These are phyloP conservation scores for Drosophila nikananu DNA, from an alignment of 1,140 invertebrate species.

Conservation along the genomic window DNA sequence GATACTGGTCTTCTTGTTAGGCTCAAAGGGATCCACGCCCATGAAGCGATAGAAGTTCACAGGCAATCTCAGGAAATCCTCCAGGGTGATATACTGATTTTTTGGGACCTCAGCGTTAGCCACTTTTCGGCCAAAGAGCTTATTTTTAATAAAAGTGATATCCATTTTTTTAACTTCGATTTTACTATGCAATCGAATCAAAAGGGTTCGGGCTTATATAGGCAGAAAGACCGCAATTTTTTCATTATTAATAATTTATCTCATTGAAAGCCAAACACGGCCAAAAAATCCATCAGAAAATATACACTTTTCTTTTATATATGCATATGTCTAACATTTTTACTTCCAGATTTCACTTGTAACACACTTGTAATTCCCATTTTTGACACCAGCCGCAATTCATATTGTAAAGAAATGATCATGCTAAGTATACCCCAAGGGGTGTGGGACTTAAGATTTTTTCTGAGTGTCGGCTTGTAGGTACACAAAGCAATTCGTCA, in stretches of 20 bases:
- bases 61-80: conserved; percentile 49
- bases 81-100: background rate
- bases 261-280: background rate
- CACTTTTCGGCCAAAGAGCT: background rate
- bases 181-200: too few relatives aligned
- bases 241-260: conserved; percentile 1
- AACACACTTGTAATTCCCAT: background rate
- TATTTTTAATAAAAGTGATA: conserved; percentile 1
- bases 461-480: background rate
- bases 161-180: background rate
- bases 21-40: conserved; percentile 35
- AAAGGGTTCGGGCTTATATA: conserved; percentile 1
- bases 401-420: background rate
- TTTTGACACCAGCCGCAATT: too few relatives aligned
- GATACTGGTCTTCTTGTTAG: background rate
- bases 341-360: background rate
- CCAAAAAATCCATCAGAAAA: background rate
- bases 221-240: background rate
- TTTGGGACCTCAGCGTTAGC: background rate
- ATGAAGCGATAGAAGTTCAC: conserved; percentile 30
- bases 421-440: background rate
- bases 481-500: background rate
- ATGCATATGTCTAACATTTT: background rate
- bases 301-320: background rate
- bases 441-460: background rate